Evolutionary conservation across 2,113 vertebrate species (phyloP).

Genomic region (Nothocercus julius): DNA sequence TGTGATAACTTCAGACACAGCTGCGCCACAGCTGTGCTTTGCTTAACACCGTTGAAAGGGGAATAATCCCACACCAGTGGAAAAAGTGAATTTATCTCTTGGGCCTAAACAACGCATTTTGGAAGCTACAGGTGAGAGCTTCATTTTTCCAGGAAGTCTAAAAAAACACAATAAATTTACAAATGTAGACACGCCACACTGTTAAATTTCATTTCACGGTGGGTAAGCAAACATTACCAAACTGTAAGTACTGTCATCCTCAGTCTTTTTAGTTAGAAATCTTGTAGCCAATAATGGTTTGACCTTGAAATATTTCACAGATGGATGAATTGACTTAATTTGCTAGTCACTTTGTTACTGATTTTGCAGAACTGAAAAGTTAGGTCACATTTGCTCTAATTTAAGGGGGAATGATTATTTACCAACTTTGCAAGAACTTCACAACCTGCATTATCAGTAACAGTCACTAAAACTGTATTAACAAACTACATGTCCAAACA

Average conservation of each 20-base stretch:
- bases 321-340: slow-evolving; percentile 70
- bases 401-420: neutral
- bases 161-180: slow-evolving; percentile 81
- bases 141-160: slow-evolving; percentile 73
- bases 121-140: slow-evolving; percentile 29
- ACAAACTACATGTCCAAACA: neutral
- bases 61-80: neutral
- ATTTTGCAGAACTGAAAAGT: slow-evolving; percentile 49
- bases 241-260: slow-evolving; percentile 73
- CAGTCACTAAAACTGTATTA: slow-evolving; percentile 3
- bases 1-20: neutral
- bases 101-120: slow-evolving; percentile 17
- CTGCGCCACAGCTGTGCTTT: neutral
- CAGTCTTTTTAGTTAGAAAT: slow-evolving; percentile 79
- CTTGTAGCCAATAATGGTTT: slow-evolving; percentile 65
- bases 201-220: slow-evolving; percentile 84
- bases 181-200: slow-evolving; percentile 72
- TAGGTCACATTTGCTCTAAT: slow-evolving; percentile 21
- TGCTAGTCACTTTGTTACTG: slow-evolving; percentile 41
- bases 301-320: slow-evolving; percentile 80
- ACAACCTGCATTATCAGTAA: slow-evolving; percentile 5
- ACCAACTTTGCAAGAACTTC: slow-evolving; percentile 10
- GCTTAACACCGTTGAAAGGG: neutral
- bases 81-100: slow-evolving; percentile 5
- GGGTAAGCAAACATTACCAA: slow-evolving; percentile 80